Evolutionary conservation across 2,113 vertebrate genomes (phyloP).

Genomic region (Cryptomyrus ogoouensis): DNA sequence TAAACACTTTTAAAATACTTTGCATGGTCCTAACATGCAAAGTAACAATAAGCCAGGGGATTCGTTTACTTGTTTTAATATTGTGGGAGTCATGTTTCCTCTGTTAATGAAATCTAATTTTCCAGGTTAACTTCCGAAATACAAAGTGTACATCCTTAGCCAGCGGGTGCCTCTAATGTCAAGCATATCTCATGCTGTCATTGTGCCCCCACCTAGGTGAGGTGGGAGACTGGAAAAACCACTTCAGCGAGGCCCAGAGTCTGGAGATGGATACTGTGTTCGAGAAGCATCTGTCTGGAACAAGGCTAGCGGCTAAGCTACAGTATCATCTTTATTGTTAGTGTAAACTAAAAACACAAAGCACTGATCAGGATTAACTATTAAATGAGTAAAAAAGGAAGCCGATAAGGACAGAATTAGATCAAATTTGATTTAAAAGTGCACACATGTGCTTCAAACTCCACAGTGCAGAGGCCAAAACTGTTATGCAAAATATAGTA

Average conservation of each 20-base stretch:
- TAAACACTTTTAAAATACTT: neutral
- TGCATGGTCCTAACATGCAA: neutral
- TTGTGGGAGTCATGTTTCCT: neutral
- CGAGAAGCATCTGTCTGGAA: slow-evolving; percentile 46
- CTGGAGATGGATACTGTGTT: slow-evolving; percentile 64
- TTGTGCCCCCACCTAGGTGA: slow-evolving; percentile 37
- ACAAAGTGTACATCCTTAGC: neutral
- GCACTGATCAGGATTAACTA: neutral
- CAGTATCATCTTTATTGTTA: neutral
- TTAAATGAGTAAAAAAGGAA: neutral
- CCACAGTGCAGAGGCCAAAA: neutral
- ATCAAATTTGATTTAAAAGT: neutral
- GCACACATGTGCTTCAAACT: neutral
- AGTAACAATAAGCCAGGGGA: neutral
- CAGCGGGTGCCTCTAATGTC: neutral
- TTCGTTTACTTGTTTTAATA: neutral
- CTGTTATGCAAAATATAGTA: neutral
- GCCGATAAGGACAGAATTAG: neutral
- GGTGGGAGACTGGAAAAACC: slow-evolving; percentile 52
- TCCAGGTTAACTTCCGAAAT: neutral
- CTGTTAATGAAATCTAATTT: neutral
- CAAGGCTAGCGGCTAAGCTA: slow-evolving; percentile 28
- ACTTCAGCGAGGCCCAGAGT: slow-evolving; percentile 54
- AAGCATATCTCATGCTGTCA: neutral
- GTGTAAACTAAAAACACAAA: neutral